Base-by-base conservation (phyloP, 2,888 invertebrate genomes). In the Pseudococcus viburni region DNA sequence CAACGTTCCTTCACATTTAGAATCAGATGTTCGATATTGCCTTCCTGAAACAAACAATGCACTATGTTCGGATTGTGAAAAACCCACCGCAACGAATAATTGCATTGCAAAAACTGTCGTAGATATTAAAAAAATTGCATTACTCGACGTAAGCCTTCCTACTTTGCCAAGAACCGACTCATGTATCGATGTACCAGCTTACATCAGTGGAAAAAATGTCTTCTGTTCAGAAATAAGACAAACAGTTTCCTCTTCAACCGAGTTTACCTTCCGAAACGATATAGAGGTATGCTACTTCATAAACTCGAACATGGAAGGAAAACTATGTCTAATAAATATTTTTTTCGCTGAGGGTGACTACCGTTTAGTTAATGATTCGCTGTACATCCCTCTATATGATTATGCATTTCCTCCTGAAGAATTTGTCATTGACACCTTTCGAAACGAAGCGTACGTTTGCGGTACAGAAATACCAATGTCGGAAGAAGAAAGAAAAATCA, bases 1-100 rank as follows among this genome's bases (percentile, higher is more conserved):
- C 15, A 33, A 73, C 33, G 15, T 33, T 6, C 15, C 64, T 90
- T 86, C 91, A 91, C 26, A 88, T 92, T 15, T 92, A 92, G 92
- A 91, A 90, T 51, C 91, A 92, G 11, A 90, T 91, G 12, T 89
- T 93, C 55, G 92, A 48, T 5, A 80, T 88, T 68, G 48, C 39
- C 0, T 8, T 17, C 0, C 84, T 80, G 1, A 17, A 15, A n/a
- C 59, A 59, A 73, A 15, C 46, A 22, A 17, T 59, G 22, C 77
- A 15, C 2, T 12, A 17, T 48, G 88, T 86, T 12, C 83, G 12
- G 0, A 19, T 77, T 51, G 89, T 68, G 84, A 51, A 73, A 17
- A 42, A 68, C 51, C 64, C 80, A 68, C 26, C 87, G 7, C 33
- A n/a, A 26, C 83, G 39, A 84, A 26, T 19, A 15, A 8, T 12